A percentile compares a stretch with the other conserved stretches of the same genome.
Conservation (phyloP, 2,888 invertebrate genomes). For the Uloborus plumipes region DNA sequence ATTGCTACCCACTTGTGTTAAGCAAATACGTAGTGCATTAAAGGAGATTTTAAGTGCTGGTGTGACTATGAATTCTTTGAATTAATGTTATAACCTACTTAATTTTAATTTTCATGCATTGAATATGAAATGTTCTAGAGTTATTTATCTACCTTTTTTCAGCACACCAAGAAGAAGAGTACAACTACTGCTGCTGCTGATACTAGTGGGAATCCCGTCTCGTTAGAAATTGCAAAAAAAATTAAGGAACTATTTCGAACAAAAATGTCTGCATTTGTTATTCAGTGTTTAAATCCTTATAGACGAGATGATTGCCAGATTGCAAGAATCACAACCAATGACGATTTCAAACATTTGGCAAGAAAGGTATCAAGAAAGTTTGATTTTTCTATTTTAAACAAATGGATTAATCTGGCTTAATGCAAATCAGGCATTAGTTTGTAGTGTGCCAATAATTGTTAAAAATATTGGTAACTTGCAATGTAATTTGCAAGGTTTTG, state of each 20-base stretch:
- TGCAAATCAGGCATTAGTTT: too few species aligned
- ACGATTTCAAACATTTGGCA: constrained; percentile 94
- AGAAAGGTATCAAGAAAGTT: constrained; percentile 80
- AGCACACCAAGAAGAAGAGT: not conserved
- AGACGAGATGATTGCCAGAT: constrained; percentile 85
- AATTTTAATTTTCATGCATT: not conserved
- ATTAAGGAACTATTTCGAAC: constrained; percentile 90
- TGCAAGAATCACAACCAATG: constrained; percentile 87
- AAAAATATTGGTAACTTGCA: too few species aligned
- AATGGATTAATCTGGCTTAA: too few species aligned
- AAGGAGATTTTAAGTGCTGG: too few species aligned
- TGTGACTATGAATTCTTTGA: not conserved
- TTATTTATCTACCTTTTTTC: too few species aligned
- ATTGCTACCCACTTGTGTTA: too few species aligned
- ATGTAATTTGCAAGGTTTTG: too few species aligned
- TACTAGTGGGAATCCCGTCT: constrained; percentile 20
- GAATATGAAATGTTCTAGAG: too few species aligned
- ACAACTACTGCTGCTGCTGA: constrained; percentile 39
- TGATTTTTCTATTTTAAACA: too few species aligned
- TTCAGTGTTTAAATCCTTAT: constrained; percentile 89
- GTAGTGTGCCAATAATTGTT: too few species aligned
- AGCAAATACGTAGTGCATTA: too few species aligned
- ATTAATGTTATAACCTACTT: not conserved
- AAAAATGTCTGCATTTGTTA: constrained; percentile 80
- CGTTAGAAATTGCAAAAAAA: constrained; percentile 75